Evolutionary conservation across 30 jellyfish, hydroid and myxozoan species (phyloP), one percentile per base, ranked within the genome.

Genomic region (Hydractinia echinata): DNA sequence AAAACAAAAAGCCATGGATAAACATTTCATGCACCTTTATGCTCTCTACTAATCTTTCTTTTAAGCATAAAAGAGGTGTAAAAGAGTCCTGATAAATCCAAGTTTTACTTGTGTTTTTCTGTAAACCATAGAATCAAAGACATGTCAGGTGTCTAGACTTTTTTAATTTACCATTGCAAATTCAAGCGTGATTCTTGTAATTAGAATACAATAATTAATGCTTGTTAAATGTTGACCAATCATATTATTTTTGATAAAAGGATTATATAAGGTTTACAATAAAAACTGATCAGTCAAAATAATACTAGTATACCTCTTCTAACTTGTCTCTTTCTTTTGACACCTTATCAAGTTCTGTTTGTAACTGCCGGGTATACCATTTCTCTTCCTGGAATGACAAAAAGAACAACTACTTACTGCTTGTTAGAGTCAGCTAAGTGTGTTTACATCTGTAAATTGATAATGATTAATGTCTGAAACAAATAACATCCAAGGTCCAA

Each of bases 351-450:
- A 86, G 86, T 71, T 94, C 99, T 16, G 76, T 81, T 72, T 94
- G 85, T 55, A 94, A 79, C 77, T 94, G 99, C 16, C 94, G 86
- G 10, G 96, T 72, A 72, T 94, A 94, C 99, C 99, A 94, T 78
- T 84, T 94, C 85, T 94, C 99, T 82, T 94, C 99, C 94, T 88
- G 79, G 10, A 51, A 44, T 5, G 21, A 61, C 44, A 67, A 20
- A 14, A 73, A 49, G 19, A 5, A 76, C 9, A 8, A 30, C 51
- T 8, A 5, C 81, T 16, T 60, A 13, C 18, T 60, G 44, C 44
- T 30, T 30, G 1, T 30, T 30, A 30, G 44, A 30, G 44, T 30
- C 44, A 30, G 44, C 44, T 30, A 0, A 30, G 44, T 30, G 44
- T 30, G 44, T 30, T 30, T 30, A 30, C 2, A 30, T 2, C 44